These are phyloP conservation scores for Saccopteryx bilineata DNA, from an alignment of 2,113 vertebrate genomes.

Conservation along the genomic window DNA sequence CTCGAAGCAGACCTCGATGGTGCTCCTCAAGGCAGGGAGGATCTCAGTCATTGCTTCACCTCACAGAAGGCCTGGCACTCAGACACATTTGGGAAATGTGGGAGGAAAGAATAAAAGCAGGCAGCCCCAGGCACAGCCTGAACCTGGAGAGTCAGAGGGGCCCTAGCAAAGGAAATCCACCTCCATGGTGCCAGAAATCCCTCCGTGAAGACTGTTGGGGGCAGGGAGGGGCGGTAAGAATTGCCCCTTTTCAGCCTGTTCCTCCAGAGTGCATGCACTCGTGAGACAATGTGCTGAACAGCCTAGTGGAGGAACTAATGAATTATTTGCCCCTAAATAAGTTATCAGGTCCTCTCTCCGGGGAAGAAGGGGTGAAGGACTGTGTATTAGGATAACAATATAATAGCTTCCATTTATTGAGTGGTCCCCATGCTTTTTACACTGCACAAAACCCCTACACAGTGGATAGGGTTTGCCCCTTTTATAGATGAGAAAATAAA, in stretches of 20 bases:
- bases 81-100: not conserved
- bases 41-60: not conserved
- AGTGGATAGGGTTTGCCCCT: not conserved
- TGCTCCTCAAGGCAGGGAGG: not conserved
- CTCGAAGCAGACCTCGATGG: accelerated
- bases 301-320: not conserved
- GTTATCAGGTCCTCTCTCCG: not conserved
- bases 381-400: not conserved
- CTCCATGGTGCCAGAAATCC: not conserved
- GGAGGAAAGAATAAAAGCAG: not conserved
- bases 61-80: not conserved
- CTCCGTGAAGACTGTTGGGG: not conserved
- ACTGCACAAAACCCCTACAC: not conserved
- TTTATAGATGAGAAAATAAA: not conserved
- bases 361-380: not conserved
- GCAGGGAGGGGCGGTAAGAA: not conserved
- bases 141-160: not conserved
- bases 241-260: not conserved
- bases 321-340: not conserved
- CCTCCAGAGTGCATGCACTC: not conserved
- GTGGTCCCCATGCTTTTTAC: not conserved
- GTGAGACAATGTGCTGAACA: accelerated
- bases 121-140: not conserved
- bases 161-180: not conserved
- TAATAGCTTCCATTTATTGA: not conserved